Base-by-base conservation (phyloP, 2,888 invertebrate genomes). In the Luffia ferchaultella region DNA sequence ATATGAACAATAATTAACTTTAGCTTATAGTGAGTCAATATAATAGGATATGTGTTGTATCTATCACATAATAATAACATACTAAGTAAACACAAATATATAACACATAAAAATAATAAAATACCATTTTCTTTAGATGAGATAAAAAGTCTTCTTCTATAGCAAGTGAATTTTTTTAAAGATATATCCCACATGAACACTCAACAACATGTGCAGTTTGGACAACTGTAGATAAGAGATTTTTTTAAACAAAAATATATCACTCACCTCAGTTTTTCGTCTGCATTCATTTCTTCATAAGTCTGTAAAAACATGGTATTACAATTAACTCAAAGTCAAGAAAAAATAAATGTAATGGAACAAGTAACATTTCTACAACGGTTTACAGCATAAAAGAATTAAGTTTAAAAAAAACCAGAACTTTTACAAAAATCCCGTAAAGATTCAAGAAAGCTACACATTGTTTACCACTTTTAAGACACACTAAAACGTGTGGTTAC, bases 201-300 rank as follows among this genome's bases (percentile, higher is more conserved):
- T 40, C 41, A 46, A 46, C 9, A 48, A 12, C 16, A 19, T 40
- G 45, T 17, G 17, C 17, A 20, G 19, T 12, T 46, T n/a, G n/a
- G n/a, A n/a, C n/a, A 46, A 19, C 7, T 2, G 9, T 49, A 40
- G 40, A 17, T 30, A 46, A 20, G 20, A 20, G 17, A 45, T n/a
- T 15, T 30, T 42, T 46, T 40, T 48, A 52, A 52, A 47, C 52
- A 18, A 44, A 42, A 44, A 20, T 48, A 40, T 53, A 53, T 50
- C 51, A 50, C 68, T 71, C 75, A 90, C 92, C 92, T 89, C 76
- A 89, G 82, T 77, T 89, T 90, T 70, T 93, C 93, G 58, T 93
- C 92, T 2, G 88, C 85, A n/a, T 90, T 88, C 75, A 93, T 76
- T 59, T 91, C 89, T 50, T 88, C 90, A 60, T 90, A 80, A 45